Conservation (phyloP, 2,113 vertebrate genomes). For the Limnothrissa miodon region DNA sequence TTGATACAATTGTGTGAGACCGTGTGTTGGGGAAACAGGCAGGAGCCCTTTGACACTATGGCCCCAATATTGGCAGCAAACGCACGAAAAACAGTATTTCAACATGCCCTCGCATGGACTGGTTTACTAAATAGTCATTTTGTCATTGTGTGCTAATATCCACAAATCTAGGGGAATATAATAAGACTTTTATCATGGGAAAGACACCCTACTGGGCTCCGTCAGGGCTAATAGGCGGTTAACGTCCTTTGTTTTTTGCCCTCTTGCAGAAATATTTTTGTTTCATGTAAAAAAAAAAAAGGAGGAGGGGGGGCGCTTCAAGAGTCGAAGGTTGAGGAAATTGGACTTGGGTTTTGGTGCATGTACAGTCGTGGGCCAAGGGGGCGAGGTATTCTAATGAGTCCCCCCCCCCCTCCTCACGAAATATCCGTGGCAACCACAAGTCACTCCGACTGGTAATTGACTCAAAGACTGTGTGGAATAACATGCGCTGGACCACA, state of each 20-base stretch:
- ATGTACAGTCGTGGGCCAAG: constrained; percentile 7
- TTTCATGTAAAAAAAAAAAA: constrained; percentile 34
- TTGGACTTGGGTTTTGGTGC: constrained; percentile 17
- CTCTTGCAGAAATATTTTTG: constrained; percentile 44
- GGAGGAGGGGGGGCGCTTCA: constrained; percentile 31
- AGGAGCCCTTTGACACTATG: not conserved
- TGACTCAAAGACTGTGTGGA: not conserved
- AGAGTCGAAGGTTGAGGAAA: constrained; percentile 43
- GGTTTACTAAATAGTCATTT: not conserved
- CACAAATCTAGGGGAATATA: not conserved
- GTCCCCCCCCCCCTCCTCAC: not conserved
- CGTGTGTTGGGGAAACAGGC: not conserved
- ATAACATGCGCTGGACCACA: constrained; percentile 8
- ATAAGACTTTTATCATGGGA: constrained; percentile 6
- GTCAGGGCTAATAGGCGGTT: constrained; percentile 2
- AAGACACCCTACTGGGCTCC: not conserved
- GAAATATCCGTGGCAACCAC: not conserved
- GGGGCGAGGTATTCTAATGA: constrained; percentile 20
- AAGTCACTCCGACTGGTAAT: not conserved
- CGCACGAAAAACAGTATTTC: not conserved
- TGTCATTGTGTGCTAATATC: not conserved
- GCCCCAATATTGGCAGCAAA: not conserved
- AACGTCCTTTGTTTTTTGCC: not conserved
- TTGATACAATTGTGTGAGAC: not conserved
- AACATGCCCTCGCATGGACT: not conserved